Evolutionary conservation across 2,888 invertebrate species (phyloP).

Genomic region (Lithophane socia): DNA sequence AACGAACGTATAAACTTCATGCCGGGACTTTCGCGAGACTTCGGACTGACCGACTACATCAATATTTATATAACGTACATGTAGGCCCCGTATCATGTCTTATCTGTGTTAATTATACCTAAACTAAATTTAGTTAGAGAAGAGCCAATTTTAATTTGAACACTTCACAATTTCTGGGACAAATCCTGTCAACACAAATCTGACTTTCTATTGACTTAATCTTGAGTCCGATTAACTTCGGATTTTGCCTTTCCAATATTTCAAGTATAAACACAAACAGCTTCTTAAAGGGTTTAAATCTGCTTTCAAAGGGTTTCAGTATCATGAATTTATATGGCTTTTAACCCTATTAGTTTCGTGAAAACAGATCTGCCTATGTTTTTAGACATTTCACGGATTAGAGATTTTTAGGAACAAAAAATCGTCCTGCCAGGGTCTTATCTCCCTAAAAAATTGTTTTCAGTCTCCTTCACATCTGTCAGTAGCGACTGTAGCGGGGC

Average conservation of each 20-base stretch:
- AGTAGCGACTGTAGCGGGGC: constrained; percentile 28
- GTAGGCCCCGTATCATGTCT: background rate
- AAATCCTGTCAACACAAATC: constrained; percentile 33
- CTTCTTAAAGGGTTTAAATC: constrained; percentile 5
- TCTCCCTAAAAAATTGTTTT: constrained; percentile 47
- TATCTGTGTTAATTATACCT: constrained; percentile 18
- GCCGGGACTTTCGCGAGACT: background rate
- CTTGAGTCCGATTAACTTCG: constrained; percentile 32
- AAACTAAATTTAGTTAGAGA: constrained; percentile 24
- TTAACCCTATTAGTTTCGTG: constrained; percentile 13
- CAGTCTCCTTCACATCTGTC: constrained; percentile 35
- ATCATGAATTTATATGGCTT: constrained; percentile 15
- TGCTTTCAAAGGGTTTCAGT: background rate
- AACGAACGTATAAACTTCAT: constrained; percentile 14
- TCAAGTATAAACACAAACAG: constrained; percentile 35
- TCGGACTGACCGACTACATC: background rate
- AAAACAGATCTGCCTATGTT: constrained; percentile 8
- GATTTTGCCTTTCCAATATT: constrained; percentile 37
- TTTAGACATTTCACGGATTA: constrained; percentile 40
- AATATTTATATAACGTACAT: constrained; percentile 7
- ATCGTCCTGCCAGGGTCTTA: constrained; percentile 28
- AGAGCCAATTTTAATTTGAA: constrained; percentile 30
- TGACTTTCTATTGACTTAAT: constrained; percentile 43
- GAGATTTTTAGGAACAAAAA: constrained; percentile 27
- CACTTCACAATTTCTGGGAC: constrained; percentile 26